Evolutionary conservation across 37 sponge, comb jelly and placozoan genomes (phyloP).

Genomic region (Theonella swinhoei): DNA sequence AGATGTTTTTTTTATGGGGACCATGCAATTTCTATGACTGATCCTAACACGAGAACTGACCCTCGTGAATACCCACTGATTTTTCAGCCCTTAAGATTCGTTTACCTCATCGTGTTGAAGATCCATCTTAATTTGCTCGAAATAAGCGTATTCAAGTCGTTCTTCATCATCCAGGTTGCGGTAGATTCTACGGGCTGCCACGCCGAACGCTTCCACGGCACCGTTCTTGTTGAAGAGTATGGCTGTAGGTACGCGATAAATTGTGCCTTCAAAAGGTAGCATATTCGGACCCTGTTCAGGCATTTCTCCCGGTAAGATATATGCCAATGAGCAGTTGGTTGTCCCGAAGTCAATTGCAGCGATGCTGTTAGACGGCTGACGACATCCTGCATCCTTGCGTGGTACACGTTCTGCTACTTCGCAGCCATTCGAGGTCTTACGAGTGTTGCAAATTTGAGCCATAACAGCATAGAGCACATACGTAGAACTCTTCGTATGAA

Average conservation of each 20-base stretch:
- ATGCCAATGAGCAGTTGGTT: not conserved
- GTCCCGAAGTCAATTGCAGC: conserved; percentile 13
- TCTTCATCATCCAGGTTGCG: not conserved
- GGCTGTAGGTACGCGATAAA: conserved; percentile 41
- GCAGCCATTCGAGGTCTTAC: not conserved
- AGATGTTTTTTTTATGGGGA: too few species aligned
- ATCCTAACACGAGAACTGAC: too few species aligned
- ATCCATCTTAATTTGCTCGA: conserved; percentile 61
- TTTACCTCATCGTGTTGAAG: conserved; percentile 42
- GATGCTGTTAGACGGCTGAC: not conserved
- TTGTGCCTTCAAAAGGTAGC: conserved; percentile 18
- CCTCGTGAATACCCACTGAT: too few species aligned
- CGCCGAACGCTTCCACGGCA: conserved; percentile 32
- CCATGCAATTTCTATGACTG: too few species aligned
- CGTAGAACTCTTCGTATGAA: too few species aligned
- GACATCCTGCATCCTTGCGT: too few species aligned
- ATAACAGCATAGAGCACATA: too few species aligned
- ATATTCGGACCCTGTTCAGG: not conserved
- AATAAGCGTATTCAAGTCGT: conserved; percentile 5
- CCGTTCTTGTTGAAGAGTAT: conserved; percentile 35
- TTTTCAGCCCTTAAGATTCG: not conserved
- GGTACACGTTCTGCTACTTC: not conserved
- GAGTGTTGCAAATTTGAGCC: too few species aligned
- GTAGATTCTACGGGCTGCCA: conserved; percentile 22
- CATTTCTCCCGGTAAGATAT: not conserved